Percentiles rank a stretch among this genome's conserved stretches.
phyloP scores from a whole-genome alignment of 1,140 invertebrate species.

The Mycetomoellerius zeteki region DNA sequence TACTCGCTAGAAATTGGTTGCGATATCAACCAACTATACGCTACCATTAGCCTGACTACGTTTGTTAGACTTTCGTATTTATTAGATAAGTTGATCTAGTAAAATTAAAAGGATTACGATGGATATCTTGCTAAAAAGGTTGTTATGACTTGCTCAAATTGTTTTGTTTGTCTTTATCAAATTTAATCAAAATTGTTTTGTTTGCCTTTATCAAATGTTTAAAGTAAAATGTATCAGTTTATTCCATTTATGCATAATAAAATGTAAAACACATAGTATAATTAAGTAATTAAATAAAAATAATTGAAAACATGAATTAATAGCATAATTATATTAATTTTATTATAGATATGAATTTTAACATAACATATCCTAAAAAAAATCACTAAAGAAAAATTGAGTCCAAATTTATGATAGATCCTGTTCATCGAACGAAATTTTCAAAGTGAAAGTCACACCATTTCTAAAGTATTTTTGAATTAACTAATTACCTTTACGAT shows the following conservation, averaged over 20 bases:
- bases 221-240: no score
- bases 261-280: background rate
- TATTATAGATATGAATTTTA: background rate
- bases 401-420: background rate
- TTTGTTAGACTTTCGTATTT: slow-evolving; percentile 54
- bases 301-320: slow-evolving; percentile 1
- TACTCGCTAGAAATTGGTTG: slow-evolving; percentile 73
- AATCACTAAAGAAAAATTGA: background rate
- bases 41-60: background rate
- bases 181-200: slow-evolving; percentile 13
- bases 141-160: background rate
- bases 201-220: background rate
- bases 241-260: background rate
- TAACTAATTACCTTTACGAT: slow-evolving; percentile 15
- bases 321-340: background rate
- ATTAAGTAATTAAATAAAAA: background rate
- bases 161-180: background rate
- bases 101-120: slow-evolving; percentile 5
- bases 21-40: slow-evolving; percentile 70
- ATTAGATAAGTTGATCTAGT: slow-evolving; percentile 29
- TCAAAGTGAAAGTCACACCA: background rate
- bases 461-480: slow-evolving; percentile 35
- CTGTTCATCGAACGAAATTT: background rate
- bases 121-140: background rate
- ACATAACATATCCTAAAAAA: background rate